Evolutionary conservation across 1,140 invertebrate species (phyloP).

Genomic region (Asbolus verrucosus): DNA sequence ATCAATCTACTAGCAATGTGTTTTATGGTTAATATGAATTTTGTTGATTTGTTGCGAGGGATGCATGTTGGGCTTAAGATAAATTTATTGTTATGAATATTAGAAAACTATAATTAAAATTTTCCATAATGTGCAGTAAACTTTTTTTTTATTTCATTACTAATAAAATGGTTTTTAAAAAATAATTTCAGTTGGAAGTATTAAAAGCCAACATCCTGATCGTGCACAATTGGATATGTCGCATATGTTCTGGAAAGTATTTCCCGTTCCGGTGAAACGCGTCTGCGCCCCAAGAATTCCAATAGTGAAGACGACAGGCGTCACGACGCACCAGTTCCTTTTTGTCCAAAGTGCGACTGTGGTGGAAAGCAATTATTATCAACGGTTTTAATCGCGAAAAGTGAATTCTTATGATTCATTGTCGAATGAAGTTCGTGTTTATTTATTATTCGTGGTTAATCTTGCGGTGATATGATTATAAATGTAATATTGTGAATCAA

Average conservation of each 20-base stretch:
- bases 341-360: constrained; percentile 27
- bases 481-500: constrained; percentile 6
- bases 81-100: no score
- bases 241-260: constrained; percentile 24
- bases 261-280: constrained; percentile 37
- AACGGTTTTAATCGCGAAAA: constrained; percentile 6
- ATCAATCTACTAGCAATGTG: no score
- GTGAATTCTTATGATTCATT: neutral
- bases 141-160: no score
- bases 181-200: constrained; percentile 26
- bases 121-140: no score
- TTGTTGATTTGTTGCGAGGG: no score
- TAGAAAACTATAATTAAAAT: no score
- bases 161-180: no score
- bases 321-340: constrained; percentile 43
- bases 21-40: no score
- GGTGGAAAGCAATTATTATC: constrained; percentile 11
- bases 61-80: no score
- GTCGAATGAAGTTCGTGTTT: neutral
- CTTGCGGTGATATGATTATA: no score
- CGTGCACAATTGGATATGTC: constrained; percentile 20
- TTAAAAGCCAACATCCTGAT: no score
- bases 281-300: constrained; percentile 41
- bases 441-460: no score
- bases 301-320: constrained; percentile 42